Evolutionary conservation across 1,140 invertebrate genomes (phyloP).

Genomic region (Leptopilina boulardi): DNA sequence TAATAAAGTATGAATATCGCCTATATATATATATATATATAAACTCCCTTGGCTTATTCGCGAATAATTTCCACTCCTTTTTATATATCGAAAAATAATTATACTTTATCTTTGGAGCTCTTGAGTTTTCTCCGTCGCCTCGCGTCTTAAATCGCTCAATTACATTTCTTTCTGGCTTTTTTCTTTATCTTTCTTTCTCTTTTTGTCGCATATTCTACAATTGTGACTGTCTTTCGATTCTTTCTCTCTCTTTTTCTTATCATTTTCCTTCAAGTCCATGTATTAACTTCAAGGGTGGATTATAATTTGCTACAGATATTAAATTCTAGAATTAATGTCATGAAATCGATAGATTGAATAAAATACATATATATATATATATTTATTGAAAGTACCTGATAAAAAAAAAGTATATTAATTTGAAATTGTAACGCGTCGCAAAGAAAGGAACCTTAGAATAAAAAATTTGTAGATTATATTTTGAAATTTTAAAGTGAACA

Average conservation of each 20-base stretch:
- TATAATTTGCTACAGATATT: constrained; percentile 15
- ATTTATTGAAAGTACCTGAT: too few species aligned
- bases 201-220: constrained; percentile 47
- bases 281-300: constrained; percentile 28
- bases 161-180: constrained; percentile 68
- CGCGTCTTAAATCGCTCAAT: constrained; percentile 73
- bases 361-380: too few species aligned
- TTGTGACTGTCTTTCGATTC: constrained; percentile 53
- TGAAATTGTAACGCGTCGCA: too few species aligned
- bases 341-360: not conserved
- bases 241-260: constrained; percentile 18
- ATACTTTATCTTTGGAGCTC: constrained; percentile 71
- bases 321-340: constrained; percentile 8
- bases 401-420: too few species aligned
- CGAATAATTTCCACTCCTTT: constrained; percentile 76
- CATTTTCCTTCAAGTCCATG: not conserved
- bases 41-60: constrained; percentile 71
- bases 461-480: too few species aligned
- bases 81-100: constrained; percentile 76
- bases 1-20: constrained; percentile 77
- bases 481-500: too few species aligned
- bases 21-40: too few species aligned
- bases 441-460: too few species aligned
- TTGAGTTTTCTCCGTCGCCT: constrained; percentile 53
- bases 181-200: constrained; percentile 42